Percentiles rank a stretch among this genome's conserved stretches.
phyloP scores from a whole-genome alignment of 1,140 invertebrate species.

The Sarcophaga bullata region DNA sequence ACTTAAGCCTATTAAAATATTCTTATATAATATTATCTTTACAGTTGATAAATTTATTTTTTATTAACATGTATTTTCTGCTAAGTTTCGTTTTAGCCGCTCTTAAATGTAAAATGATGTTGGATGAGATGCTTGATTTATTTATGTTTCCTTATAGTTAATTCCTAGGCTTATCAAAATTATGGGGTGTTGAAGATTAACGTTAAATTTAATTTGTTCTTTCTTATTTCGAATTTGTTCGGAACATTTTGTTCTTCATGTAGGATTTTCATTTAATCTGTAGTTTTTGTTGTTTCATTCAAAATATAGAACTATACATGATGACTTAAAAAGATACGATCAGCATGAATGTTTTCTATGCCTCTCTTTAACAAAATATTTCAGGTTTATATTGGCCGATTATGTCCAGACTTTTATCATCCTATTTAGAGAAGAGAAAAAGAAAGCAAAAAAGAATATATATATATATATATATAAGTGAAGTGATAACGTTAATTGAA shows the following conservation, averaged over 20 bases:
- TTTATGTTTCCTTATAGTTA: neutral
- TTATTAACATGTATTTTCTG: neutral
- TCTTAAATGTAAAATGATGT: constrained; percentile 37
- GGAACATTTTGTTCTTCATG: constrained; percentile 4
- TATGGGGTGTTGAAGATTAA: constrained; percentile 12
- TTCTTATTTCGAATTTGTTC: constrained; percentile 39
- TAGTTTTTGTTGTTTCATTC: constrained; percentile 35
- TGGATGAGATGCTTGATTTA: constrained; percentile 36
- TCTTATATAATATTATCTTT: constrained; percentile 17
- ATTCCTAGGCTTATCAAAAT: neutral
- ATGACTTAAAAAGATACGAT: constrained; percentile 34
- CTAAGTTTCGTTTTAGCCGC: neutral
- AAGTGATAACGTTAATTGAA: too few species aligned
- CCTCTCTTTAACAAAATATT: constrained; percentile 79
- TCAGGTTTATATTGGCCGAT: constrained; percentile 85
- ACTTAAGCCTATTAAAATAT: constrained; percentile 26
- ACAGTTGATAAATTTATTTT: constrained; percentile 21
- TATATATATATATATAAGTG: constrained; percentile 45
- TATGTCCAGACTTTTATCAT: constrained; percentile 85
- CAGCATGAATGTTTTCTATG: constrained; percentile 36
- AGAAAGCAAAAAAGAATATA: constrained; percentile 66
- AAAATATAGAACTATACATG: constrained; percentile 12
- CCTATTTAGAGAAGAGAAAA: constrained; percentile 67
- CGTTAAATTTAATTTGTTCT: constrained; percentile 7
- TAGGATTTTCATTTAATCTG: neutral